These are phyloP conservation scores for Leucopsar rothschildi DNA, from an alignment of 2,113 vertebrate species.

Conservation along the genomic window DNA sequence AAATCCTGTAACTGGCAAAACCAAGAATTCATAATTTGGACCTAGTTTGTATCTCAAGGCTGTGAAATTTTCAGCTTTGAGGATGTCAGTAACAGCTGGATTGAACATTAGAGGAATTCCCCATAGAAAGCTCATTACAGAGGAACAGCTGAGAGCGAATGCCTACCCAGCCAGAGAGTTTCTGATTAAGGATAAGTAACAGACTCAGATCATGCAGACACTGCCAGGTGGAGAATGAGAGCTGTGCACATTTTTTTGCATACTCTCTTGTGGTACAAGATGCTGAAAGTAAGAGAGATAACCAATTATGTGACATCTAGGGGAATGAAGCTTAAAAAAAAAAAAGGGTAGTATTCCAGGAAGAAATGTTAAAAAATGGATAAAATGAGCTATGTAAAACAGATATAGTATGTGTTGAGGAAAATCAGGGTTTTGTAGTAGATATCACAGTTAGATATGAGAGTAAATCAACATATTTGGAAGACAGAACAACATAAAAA, in stretches of 20 bases:
- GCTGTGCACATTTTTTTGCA: background rate
- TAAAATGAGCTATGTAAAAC: background rate
- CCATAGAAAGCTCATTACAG: background rate
- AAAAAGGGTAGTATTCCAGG: background rate
- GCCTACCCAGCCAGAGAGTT: background rate
- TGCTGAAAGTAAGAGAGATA: background rate
- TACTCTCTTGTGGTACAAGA: background rate
- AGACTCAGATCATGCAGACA: background rate
- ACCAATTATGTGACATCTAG: background rate
- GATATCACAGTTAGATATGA: background rate
- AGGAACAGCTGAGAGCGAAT: background rate
- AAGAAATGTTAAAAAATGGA: background rate
- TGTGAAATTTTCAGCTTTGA: background rate
- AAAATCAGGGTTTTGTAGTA: background rate
- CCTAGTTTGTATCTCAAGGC: background rate
- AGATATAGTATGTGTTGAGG: background rate
- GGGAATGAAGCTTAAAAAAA: background rate
- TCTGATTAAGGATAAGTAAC: background rate
- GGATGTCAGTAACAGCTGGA: background rate
- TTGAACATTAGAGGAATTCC: background rate
- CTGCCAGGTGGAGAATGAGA: background rate
- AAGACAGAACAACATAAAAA: background rate
- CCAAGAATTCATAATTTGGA: background rate
- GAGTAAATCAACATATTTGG: background rate
- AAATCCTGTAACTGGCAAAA: background rate